Evolutionary conservation across 2,888 invertebrate genomes (phyloP).

Genomic region (Pimpla rufipes): DNA sequence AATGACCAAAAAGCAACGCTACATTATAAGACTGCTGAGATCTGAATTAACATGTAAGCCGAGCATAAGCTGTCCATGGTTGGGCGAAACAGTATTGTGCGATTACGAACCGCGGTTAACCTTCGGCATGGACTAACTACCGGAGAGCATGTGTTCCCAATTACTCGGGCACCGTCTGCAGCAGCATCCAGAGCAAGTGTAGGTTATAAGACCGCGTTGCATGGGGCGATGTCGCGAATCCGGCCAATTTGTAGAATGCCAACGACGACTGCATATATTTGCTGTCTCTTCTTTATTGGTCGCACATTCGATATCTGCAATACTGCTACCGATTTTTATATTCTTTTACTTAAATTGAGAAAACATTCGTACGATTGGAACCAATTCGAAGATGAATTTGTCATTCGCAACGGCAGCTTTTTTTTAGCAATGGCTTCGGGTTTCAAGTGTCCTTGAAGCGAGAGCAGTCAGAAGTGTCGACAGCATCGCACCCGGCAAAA

Average conservation of each 20-base stretch:
- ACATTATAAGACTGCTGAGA: conserved; percentile 41
- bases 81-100: conserved; percentile 53
- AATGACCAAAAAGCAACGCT: conserved; percentile 8
- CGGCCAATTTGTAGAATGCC: conserved; percentile 33
- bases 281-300: neutral
- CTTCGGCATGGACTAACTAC: conserved; percentile 65
- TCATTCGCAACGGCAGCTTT: no score
- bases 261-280: conserved; percentile 8
- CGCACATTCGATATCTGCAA: neutral
- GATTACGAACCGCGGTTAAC: conserved; percentile 66
- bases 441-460: conserved; percentile 17
- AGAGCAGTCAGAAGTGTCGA: neutral
- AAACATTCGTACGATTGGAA: no score
- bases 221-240: conserved; percentile 21
- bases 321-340: neutral
- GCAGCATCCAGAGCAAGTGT: conserved; percentile 1
- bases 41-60: conserved; percentile 57
- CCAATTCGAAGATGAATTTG: no score
- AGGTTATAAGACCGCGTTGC: conserved; percentile 14
- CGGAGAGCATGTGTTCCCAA: conserved; percentile 68
- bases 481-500: neutral
- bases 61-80: conserved; percentile 32
- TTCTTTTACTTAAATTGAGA: no score
- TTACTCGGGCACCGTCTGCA: conserved; percentile 57
- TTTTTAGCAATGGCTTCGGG: neutral